Conservation (phyloP, 2,113 vertebrate species). For the Eulemur rufifrons region DNA sequence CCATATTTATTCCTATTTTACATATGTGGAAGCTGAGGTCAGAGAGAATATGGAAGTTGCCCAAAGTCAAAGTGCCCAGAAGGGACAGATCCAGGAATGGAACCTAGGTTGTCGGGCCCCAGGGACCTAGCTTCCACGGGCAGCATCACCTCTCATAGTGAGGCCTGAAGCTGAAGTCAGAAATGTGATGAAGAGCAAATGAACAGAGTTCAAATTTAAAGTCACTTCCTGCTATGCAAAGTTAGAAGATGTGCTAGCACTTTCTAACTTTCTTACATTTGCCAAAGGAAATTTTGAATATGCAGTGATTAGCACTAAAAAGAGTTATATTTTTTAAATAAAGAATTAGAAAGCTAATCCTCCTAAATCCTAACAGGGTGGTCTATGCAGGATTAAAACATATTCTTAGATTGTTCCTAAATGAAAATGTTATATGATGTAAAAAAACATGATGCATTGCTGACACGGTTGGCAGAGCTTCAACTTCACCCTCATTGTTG, state of each 20-base stretch:
- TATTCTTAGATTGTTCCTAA: background rate
- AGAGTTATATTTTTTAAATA: background rate
- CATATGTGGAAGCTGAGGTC: background rate
- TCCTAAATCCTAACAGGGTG: background rate
- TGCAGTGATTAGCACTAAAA: background rate
- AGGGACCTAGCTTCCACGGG: too few relatives aligned
- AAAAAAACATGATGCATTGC: background rate
- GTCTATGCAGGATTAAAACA: background rate
- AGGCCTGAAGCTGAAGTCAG: background rate
- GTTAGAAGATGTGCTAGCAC: background rate
- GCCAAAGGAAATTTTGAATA: background rate
- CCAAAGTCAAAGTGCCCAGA: background rate
- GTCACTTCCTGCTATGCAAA: background rate
- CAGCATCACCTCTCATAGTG: background rate
- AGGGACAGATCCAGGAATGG: background rate
- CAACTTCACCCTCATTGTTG: background rate
- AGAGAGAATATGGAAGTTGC: background rate
- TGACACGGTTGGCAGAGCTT: background rate
- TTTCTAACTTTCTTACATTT: background rate
- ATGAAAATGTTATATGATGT: background rate
- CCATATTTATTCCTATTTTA: slow-evolving; percentile 18
- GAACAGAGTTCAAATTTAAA: background rate
- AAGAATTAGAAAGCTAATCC: background rate
- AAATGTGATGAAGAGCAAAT: background rate
- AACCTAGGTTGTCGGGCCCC: background rate